These are phyloP conservation scores for Rhinolophus sinicus DNA, from an alignment of 2,113 vertebrate genomes.

Conservation along the genomic window DNA sequence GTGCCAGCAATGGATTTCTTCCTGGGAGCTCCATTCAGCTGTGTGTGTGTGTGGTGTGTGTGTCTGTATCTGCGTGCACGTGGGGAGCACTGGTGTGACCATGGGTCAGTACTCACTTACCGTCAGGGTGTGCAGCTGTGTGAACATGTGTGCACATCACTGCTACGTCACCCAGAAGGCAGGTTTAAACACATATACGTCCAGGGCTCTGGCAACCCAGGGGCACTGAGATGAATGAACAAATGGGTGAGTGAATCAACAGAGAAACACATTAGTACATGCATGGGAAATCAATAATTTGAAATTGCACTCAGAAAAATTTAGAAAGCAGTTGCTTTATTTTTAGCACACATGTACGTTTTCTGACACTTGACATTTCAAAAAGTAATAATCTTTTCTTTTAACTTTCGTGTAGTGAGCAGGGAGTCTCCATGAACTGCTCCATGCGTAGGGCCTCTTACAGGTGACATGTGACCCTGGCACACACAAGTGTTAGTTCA, in stretches of 20 bases:
- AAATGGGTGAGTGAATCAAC: too few relatives aligned
- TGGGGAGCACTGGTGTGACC: too few relatives aligned
- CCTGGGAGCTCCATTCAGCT: too few relatives aligned
- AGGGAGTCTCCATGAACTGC: not conserved
- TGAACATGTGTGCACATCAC: accelerated
- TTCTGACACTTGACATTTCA: not conserved
- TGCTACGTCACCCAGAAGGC: accelerated
- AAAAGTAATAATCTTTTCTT: not conserved
- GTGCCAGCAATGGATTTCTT: accelerated
- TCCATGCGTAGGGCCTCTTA: too few relatives aligned
- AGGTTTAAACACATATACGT: accelerated
- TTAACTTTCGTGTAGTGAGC: not conserved
- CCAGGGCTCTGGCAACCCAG: not conserved
- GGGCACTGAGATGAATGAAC: accelerated
- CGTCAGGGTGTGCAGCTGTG: accelerated
- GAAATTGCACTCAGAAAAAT: not conserved
- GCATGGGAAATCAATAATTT: not conserved
- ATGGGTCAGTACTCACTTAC: accelerated
- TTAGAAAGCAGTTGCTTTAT: not conserved
- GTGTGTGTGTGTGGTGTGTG: not conserved
- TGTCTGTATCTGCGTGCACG: not conserved
- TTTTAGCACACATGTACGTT: not conserved
- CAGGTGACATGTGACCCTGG: not conserved
- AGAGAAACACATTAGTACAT: too few relatives aligned
- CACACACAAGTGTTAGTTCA: not conserved